phyloP scores from a whole-genome alignment of 2,797 vertebrate species.

The Hydrophis major region DNA sequence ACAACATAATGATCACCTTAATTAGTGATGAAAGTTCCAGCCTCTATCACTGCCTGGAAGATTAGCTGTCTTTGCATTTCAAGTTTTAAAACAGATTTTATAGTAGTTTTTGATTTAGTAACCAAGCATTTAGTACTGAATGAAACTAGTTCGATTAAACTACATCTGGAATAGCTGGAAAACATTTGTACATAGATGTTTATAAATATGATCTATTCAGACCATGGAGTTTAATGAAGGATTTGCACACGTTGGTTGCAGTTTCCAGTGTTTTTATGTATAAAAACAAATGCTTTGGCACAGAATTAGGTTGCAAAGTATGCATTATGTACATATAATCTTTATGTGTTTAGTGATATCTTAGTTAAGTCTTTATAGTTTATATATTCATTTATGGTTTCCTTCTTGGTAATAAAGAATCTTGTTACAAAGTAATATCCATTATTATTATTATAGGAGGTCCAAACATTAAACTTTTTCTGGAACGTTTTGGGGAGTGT shows the following conservation, averaged over 20 bases:
- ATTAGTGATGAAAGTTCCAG: background rate
- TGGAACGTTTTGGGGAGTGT: slow-evolving; percentile 89
- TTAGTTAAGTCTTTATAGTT: background rate
- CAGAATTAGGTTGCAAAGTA: background rate
- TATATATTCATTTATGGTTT: background rate
- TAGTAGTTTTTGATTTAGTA: background rate
- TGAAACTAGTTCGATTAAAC: background rate
- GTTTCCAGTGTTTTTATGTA: background rate
- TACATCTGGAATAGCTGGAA: background rate
- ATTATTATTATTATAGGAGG: slow-evolving; percentile 62
- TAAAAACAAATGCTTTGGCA: background rate
- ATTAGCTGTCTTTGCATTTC: background rate
- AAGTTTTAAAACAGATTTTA: background rate
- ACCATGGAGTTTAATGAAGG: background rate
- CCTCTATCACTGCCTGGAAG: background rate
- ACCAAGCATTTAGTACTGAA: background rate
- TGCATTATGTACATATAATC: background rate
- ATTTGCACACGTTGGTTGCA: background rate
- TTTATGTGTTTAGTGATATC: background rate
- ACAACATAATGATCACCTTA: background rate
- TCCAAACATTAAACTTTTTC: slow-evolving; percentile 85
- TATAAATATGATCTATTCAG: background rate
- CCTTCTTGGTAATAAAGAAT: background rate
- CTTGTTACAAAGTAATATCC: background rate
- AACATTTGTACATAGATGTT: background rate